Base-by-base conservation (phyloP, 2,797 vertebrate species). In the Macrochelys suwanniensis region DNA sequence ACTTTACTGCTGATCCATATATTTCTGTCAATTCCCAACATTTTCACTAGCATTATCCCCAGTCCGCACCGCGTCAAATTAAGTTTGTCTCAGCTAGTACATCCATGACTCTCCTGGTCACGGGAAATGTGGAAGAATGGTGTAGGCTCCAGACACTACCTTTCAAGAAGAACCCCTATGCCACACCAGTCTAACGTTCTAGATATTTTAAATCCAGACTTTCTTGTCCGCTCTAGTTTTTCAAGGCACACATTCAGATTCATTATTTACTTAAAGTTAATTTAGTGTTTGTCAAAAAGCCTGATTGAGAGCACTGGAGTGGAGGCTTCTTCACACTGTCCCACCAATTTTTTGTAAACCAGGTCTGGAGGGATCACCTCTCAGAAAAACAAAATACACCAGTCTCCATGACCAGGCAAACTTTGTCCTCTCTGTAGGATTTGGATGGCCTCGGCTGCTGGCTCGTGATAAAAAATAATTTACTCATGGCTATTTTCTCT, bases 401-500 rank as follows among this genome's bases (percentile, higher is more conserved):
- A 54, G 21, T 31, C 54, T 87, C 79, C 85, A 16, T 33, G 59
- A 49, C 76, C 45, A 15, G 88, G 87, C 81, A 95, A 88, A 74
- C 53, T 94, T 91, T 11, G 79, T 15, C 26, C 92, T 93, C 54
- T 76, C 47, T 95, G 92, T 37, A 88, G 93, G 86, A 86, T 76
- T 87, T 82, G 80, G 88, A 90, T 78, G 82, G 92, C 91, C 82
- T 50, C 51, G 90, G 93, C 91, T 87, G 79, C 37, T 96, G 82
- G 33, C 87, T 93, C 83, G 92, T 65, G 84, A 90, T 76, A 90
- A 87, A 47, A 88, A 94, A 94, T 95, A 96, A 92, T 86, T 95
- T 96, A 96, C 96, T 96, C 94, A 92, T 95, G 92, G 90, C 87
- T 96, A 94, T 88, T 96, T 96, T 86, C 88, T 91, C 91, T 90